Evolutionary conservation across 2,113 vertebrate species (phyloP).

Genomic region (Rhea pennata): DNA sequence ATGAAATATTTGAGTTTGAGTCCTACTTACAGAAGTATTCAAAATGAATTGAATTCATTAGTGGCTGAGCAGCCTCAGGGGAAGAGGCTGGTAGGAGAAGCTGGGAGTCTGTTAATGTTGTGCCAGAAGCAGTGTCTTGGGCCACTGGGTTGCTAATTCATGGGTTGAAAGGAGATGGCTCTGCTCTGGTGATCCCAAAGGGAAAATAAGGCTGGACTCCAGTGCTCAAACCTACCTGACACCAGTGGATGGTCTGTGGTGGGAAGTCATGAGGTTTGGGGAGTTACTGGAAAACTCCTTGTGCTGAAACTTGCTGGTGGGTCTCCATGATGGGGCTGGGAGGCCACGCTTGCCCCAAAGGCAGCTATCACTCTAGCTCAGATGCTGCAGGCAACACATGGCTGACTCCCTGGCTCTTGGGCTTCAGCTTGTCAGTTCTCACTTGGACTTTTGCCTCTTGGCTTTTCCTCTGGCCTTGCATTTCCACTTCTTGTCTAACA

Average conservation of each 20-base stretch:
- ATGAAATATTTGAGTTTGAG: not conserved
- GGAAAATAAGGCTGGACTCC: not conserved
- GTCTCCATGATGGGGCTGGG: not conserved
- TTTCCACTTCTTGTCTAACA: too few species aligned
- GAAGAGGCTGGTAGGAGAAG: not conserved
- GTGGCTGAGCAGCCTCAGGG: not conserved
- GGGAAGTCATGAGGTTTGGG: not conserved
- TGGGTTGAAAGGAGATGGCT: not conserved
- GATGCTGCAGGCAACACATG: not conserved
- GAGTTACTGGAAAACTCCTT: not conserved
- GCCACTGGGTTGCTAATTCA: not conserved
- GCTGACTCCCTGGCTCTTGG: too few species aligned
- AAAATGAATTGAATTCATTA: not conserved
- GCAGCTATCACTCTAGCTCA: not conserved
- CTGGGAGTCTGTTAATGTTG: not conserved
- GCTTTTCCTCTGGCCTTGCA: too few species aligned
- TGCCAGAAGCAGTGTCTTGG: not conserved
- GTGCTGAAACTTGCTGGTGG: rapidly evolving
- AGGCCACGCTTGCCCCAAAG: not conserved
- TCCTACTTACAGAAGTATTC: not conserved
- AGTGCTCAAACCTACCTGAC: not conserved
- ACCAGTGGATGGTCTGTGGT: not conserved
- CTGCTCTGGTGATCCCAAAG: not conserved
- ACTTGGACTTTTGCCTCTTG: too few species aligned
- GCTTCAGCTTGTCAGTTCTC: too few species aligned